Percentiles rank a stretch among this genome's conserved stretches.
Evolutionary conservation across 2,888 invertebrate genomes (phyloP).

Genomic region (Eremobia ochroleuca): DNA sequence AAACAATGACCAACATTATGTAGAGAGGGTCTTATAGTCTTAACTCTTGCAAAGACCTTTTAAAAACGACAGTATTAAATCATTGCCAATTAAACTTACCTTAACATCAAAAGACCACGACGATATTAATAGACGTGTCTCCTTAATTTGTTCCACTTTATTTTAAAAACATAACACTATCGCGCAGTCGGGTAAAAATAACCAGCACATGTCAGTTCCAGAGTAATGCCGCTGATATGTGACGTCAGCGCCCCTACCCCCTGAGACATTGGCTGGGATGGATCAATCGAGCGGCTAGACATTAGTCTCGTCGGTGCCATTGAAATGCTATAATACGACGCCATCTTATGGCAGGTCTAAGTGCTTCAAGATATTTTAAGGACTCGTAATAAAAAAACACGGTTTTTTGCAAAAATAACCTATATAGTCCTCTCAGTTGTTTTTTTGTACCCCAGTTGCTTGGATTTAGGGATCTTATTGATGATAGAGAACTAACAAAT

Average conservation of each 20-base stretch:
- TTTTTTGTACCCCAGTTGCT: neutral
- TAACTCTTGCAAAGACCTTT: slow-evolving; percentile 7
- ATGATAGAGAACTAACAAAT: neutral
- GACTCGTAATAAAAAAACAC: neutral
- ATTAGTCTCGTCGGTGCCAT: slow-evolving; percentile 48
- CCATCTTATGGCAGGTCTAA: slow-evolving; percentile 23
- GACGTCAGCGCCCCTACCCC: slow-evolving; percentile 49
- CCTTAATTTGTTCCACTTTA: slow-evolving; percentile 25
- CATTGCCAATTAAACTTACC: slow-evolving; percentile 4
- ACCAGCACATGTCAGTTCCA: neutral
- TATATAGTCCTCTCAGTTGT: neutral
- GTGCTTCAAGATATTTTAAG: slow-evolving; percentile 7
- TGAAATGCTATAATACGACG: slow-evolving; percentile 36
- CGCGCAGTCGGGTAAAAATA: slow-evolving; percentile 19
- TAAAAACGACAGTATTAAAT: slow-evolving; percentile 11
- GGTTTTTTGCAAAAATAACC: neutral
- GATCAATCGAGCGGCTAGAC: slow-evolving; percentile 58
- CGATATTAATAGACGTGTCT: slow-evolving; percentile 13
- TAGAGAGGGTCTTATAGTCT: neutral
- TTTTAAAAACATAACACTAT: slow-evolving; percentile 8
- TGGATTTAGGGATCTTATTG: neutral
- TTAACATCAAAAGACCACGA: slow-evolving; percentile 8
- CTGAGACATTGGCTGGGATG: slow-evolving; percentile 31
- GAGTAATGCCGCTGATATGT: slow-evolving; percentile 15
- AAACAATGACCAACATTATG: slow-evolving; percentile 10